phyloP scores from a whole-genome alignment of 2,888 invertebrate genomes.

The Gnatocerus cornutus region DNA sequence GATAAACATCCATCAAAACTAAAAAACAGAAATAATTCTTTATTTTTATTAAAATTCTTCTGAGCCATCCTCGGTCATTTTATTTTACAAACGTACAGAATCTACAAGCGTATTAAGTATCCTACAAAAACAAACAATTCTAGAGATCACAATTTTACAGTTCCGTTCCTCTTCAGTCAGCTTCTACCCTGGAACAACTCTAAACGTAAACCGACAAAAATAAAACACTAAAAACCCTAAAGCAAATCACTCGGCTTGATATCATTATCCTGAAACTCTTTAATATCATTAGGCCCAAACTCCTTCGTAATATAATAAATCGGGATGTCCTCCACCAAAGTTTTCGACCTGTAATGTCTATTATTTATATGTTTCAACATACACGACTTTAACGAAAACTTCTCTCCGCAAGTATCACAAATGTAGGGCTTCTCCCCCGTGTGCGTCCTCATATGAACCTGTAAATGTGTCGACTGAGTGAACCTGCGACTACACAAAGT shows the following conservation, averaged over 20 bases:
- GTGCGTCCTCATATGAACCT: constrained; percentile 73
- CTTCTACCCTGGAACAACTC: too few species aligned
- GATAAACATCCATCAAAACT: too few species aligned
- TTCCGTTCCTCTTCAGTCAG: too few species aligned
- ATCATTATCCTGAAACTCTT: background rate
- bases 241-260: background rate
- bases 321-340: constrained; percentile 15
- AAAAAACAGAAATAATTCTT: too few species aligned
- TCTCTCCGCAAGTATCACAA: constrained; percentile 71
- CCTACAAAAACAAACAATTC: too few species aligned
- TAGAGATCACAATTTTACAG: too few species aligned
- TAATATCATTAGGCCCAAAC: constrained; percentile 4
- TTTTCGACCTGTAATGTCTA: constrained; percentile 48
- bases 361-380: constrained; percentile 62
- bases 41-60: too few species aligned
- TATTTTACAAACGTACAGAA: too few species aligned
- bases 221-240: background rate
- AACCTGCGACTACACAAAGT: constrained; percentile 67
- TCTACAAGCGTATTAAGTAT: too few species aligned
- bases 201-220: background rate
- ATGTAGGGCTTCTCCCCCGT: constrained; percentile 72
- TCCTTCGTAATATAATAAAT: constrained; percentile 25
- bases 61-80: too few species aligned
- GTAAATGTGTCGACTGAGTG: constrained; percentile 69
- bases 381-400: constrained; percentile 63